A percentile compares a stretch with the other conserved stretches of the same genome.
These are phyloP conservation scores for Zaprionus obscuricornis DNA, from an alignment of 2,888 invertebrate species.

Conservation along the genomic window DNA sequence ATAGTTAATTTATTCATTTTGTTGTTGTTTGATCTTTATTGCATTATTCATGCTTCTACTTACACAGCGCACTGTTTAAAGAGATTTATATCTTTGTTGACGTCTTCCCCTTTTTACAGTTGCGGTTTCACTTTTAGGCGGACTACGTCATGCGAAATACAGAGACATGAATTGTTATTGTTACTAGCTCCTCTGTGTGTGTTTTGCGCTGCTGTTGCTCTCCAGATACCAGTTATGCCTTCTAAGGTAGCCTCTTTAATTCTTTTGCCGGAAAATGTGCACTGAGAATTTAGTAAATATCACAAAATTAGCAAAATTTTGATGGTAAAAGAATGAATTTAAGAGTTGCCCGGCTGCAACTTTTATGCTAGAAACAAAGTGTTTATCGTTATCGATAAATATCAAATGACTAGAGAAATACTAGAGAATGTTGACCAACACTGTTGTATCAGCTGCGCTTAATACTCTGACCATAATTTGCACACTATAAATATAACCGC, in stretches of 20 bases:
- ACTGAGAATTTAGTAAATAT: background rate
- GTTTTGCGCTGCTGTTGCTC: background rate
- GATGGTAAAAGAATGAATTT: constrained; percentile 10
- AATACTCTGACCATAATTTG: too few relatives aligned
- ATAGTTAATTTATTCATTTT: background rate
- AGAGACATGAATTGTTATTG: constrained; percentile 4
- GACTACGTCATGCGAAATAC: constrained; percentile 45
- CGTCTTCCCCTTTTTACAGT: constrained; percentile 23
- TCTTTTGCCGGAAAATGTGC: background rate
- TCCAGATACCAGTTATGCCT: background rate
- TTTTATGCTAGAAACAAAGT: constrained; percentile 1
- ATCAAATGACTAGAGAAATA: background rate
- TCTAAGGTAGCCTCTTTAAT: background rate
- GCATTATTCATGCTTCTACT: constrained; percentile 12
- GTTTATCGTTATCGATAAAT: constrained; percentile 30
- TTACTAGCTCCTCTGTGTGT: too few relatives aligned
- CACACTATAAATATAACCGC: too few relatives aligned
- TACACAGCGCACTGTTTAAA: constrained; percentile 13
- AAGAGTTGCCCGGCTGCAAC: constrained; percentile 30
- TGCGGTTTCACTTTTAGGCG: constrained; percentile 37
- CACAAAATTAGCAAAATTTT: constrained; percentile 7
- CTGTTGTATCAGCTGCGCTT: constrained; percentile 36
- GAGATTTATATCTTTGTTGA: constrained; percentile 30
- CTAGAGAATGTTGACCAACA: constrained; percentile 17
- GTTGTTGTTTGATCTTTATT: background rate